Evolutionary conservation across 2,113 vertebrate genomes (phyloP).

Genomic region (Indri indri): DNA sequence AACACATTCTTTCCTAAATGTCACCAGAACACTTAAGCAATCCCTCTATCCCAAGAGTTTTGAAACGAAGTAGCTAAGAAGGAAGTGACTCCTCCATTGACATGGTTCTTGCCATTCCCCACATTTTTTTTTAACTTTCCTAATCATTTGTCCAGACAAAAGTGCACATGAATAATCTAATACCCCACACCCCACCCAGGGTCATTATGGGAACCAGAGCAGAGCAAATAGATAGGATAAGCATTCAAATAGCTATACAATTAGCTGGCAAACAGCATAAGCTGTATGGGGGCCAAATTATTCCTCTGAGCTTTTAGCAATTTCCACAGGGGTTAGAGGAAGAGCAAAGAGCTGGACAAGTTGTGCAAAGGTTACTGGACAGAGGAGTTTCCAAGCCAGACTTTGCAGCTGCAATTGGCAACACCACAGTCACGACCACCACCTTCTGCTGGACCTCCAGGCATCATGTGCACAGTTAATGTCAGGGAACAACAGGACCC

Average conservation of each 20-base stretch:
- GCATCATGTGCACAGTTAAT: conserved; percentile 44
- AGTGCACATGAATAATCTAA: conserved; percentile 49
- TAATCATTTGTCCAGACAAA: conserved; percentile 52
- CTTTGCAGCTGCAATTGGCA: conserved; percentile 67
- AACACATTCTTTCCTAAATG: conserved; percentile 24
- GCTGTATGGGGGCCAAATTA: neutral
- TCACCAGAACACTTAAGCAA: conserved; percentile 38
- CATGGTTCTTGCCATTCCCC: conserved; percentile 9
- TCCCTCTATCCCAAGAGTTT: neutral
- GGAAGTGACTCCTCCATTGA: conserved; percentile 34
- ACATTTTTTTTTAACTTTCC: conserved; percentile 9
- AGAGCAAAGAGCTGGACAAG: conserved; percentile 16
- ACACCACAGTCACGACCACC: neutral
- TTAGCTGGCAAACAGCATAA: neutral
- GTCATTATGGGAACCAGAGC: conserved; percentile 8
- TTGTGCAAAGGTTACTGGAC: neutral
- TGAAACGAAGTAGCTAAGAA: conserved; percentile 21
- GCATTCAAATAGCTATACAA: neutral
- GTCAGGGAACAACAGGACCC: conserved; percentile 18
- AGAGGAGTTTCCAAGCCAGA: conserved; percentile 62
- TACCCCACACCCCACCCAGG: neutral
- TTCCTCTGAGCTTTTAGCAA: neutral
- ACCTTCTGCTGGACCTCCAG: conserved; percentile 55
- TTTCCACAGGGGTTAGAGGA: conserved; percentile 22
- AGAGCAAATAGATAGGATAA: neutral